Evolutionary conservation across 2,797 vertebrate genomes (phyloP).

Genomic region (Channallabes apus): DNA sequence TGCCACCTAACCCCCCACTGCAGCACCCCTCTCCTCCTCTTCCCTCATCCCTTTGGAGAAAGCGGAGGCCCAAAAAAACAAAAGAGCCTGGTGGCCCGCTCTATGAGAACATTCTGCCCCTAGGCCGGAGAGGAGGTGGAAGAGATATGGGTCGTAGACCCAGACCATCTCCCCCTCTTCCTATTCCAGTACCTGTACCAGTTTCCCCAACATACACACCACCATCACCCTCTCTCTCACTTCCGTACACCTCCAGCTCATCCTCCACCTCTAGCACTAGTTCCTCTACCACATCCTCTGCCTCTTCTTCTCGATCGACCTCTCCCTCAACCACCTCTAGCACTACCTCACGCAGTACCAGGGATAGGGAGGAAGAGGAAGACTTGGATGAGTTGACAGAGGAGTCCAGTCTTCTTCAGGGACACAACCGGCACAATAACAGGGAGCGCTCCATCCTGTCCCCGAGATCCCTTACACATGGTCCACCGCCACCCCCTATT

Average conservation of each 20-base stretch:
- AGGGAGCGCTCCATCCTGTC: constrained; percentile 73
- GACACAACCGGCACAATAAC: constrained; percentile 62
- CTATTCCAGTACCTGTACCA: constrained; percentile 76
- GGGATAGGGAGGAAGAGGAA: constrained; percentile 73
- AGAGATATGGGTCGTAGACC: constrained; percentile 73
- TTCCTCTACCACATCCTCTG: constrained; percentile 73
- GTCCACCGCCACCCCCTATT: constrained; percentile 76
- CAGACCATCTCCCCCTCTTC: constrained; percentile 77
- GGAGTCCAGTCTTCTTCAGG: constrained; percentile 81
- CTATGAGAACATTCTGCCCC: constrained; percentile 80
- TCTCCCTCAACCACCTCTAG: constrained; percentile 75
- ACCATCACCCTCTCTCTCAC: constrained; percentile 76
- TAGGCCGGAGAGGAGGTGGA: constrained; percentile 75
- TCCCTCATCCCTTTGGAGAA: constrained; percentile 84
- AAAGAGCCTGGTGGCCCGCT: constrained; percentile 82
- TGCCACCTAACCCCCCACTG: constrained; percentile 84
- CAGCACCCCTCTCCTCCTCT: constrained; percentile 87
- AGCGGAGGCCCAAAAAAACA: constrained; percentile 85
- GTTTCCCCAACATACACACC: constrained; percentile 77
- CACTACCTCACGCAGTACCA: constrained; percentile 76
- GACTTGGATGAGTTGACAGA: constrained; percentile 79
- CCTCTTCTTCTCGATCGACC: constrained; percentile 73
- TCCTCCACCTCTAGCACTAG: constrained; percentile 74
- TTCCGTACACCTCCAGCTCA: constrained; percentile 76
- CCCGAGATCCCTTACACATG: constrained; percentile 76